A percentile compares a stretch with the other conserved stretches of the same genome.
These are phyloP conservation scores for Smutsia gigantea DNA, from an alignment of 2,797 vertebrate genomes.

Conservation along the genomic window DNA sequence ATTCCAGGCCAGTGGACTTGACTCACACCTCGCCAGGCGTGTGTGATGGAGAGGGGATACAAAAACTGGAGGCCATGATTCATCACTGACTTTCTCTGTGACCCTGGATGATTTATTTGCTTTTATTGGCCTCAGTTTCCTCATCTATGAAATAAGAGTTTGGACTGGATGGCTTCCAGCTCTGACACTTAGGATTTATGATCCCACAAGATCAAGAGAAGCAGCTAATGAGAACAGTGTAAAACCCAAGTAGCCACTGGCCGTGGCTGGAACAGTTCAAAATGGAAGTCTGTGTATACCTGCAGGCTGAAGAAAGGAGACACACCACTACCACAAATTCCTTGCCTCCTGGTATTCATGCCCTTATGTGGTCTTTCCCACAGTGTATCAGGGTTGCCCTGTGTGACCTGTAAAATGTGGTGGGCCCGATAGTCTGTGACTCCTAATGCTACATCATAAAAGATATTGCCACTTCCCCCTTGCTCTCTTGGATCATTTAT, in stretches of 20 bases:
- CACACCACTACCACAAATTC: not conserved
- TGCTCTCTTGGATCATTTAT: not conserved
- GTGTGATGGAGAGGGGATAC: not conserved
- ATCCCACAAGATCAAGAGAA: not conserved
- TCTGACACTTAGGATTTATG: not conserved
- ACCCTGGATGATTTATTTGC: not conserved
- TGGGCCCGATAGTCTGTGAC: not conserved
- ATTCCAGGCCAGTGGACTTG: not conserved
- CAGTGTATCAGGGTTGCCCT: not conserved
- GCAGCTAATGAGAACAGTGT: not conserved
- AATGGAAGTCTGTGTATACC: not conserved
- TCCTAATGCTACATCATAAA: not conserved
- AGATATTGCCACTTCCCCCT: not conserved
- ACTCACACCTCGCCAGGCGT: too few species aligned
- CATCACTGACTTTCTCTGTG: not conserved
- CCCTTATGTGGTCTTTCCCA: not conserved
- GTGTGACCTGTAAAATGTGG: not conserved
- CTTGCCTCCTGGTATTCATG: not conserved
- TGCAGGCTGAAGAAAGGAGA: not conserved
- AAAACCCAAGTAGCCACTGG: not conserved
- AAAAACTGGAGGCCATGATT: not conserved
- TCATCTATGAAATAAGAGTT: not conserved
- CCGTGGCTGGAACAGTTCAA: not conserved
- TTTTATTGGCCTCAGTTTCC: not conserved
- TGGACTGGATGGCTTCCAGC: not conserved